Conservation (phyloP, 1,140 invertebrate genomes). For the Parapsyche elsis region DNA sequence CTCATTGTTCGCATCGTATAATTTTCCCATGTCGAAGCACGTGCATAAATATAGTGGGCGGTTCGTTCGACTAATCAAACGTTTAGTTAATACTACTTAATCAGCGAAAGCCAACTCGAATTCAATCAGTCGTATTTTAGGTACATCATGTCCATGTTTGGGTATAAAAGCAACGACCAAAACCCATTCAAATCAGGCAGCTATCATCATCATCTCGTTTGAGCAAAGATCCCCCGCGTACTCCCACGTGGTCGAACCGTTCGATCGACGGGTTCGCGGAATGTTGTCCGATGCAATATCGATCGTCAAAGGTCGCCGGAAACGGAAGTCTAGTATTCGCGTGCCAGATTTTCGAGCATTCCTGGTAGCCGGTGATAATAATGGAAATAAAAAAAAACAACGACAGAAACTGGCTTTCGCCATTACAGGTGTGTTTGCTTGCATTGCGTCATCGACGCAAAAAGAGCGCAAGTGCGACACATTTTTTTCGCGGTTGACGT, state of each 20-base stretch:
- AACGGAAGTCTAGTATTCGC: constrained; percentile 13
- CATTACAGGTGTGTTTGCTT: background rate
- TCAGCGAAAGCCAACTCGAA: no score
- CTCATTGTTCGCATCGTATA: constrained; percentile 2
- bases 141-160: background rate
- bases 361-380: background rate
- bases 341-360: background rate
- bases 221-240: background rate
- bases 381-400: background rate
- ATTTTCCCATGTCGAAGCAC: background rate
- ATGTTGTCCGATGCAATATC: background rate
- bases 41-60: background rate
- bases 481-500: constrained; percentile 14
- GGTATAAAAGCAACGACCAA: background rate
- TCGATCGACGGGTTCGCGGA: background rate
- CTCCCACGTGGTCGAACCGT: background rate
- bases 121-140: background rate
- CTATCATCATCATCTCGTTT: background rate
- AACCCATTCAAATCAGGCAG: background rate
- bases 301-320: background rate
- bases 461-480: background rate
- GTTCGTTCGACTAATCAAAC: background rate
- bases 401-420: background rate
- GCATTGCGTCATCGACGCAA: constrained; percentile 15
- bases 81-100: no score